A percentile compares a stretch with the other conserved stretches of the same genome.
Evolutionary conservation across 2,113 vertebrate genomes (phyloP).

Genomic region (Solea solea): DNA sequence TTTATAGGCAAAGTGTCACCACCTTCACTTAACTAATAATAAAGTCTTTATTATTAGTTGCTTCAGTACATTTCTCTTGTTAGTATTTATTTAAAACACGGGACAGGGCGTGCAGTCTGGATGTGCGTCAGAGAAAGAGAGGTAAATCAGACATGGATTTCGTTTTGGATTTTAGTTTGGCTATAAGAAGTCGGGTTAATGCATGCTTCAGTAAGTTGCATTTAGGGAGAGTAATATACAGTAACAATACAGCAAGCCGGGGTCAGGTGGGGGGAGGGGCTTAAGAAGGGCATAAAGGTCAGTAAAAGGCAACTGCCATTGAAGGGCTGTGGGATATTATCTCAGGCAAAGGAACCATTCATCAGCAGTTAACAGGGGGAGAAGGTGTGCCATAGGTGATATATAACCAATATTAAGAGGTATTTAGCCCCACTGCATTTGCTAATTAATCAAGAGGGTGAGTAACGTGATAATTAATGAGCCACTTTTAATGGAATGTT

Average conservation of each 20-base stretch:
- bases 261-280: slow-evolving; percentile 45
- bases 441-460: slow-evolving; percentile 57
- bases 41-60: slow-evolving; percentile 80
- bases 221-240: slow-evolving; percentile 96
- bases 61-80: slow-evolving; percentile 73
- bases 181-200: slow-evolving; percentile 83
- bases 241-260: slow-evolving; percentile 89
- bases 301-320: slow-evolving; percentile 64
- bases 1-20: slow-evolving; percentile 75
- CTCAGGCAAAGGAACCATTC: slow-evolving; percentile 59
- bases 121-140: slow-evolving; percentile 90
- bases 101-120: slow-evolving; percentile 91
- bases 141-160: slow-evolving; percentile 84
- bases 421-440: slow-evolving; percentile 31
- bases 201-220: slow-evolving; percentile 99
- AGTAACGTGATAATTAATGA: slow-evolving; percentile 41
- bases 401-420: slow-evolving; percentile 55
- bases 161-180: slow-evolving; percentile 87
- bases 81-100: slow-evolving; percentile 78
- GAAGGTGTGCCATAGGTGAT: slow-evolving; percentile 43
- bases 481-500: slow-evolving; percentile 42
- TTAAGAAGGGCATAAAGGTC: slow-evolving; percentile 48
- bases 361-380: slow-evolving; percentile 37
- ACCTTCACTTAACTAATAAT: slow-evolving; percentile 85
- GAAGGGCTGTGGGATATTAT: slow-evolving; percentile 74